A percentile compares a stretch with the other conserved stretches of the same genome.
Evolutionary conservation across 92 coral and sea anemone species (phyloP).

Genomic region (Pocillopora grandis): DNA sequence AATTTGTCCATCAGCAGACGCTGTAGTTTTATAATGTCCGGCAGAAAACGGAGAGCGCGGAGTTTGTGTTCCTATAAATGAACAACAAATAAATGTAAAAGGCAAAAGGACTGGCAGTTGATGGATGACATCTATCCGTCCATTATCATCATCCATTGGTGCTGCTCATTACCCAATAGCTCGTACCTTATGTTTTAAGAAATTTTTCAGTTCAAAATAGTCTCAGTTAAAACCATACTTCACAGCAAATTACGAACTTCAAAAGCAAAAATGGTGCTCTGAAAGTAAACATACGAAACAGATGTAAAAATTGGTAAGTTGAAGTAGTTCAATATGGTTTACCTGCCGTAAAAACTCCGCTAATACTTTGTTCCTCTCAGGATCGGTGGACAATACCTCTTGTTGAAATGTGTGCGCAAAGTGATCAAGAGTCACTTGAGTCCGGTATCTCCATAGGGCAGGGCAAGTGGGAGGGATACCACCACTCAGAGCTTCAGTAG

Average conservation of each 20-base stretch:
- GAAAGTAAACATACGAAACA: neutral
- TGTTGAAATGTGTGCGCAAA: conserved; percentile 75
- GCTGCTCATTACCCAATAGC: too few species aligned
- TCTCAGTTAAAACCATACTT: too few species aligned
- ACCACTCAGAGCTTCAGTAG: conserved; percentile 29
- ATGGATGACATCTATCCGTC: neutral
- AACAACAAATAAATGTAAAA: neutral
- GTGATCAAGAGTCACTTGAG: conserved; percentile 78
- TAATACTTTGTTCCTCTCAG: conserved; percentile 47
- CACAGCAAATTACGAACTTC: too few species aligned
- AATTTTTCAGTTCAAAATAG: too few species aligned
- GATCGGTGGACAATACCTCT: conserved; percentile 45
- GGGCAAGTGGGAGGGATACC: conserved; percentile 62
- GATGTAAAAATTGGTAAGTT: too few species aligned
- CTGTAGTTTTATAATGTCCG: conserved; percentile 75
- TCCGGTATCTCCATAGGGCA: conserved; percentile 84
- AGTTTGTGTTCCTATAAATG: conserved; percentile 70
- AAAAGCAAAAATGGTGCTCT: too few species aligned
- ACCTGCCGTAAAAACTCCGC: conserved; percentile 66
- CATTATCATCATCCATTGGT: too few species aligned
- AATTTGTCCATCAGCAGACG: conserved; percentile 75
- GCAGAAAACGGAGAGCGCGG: conserved; percentile 78
- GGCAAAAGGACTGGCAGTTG: neutral
- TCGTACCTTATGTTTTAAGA: too few species aligned
- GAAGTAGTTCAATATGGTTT: neutral